A percentile compares a stretch with the other conserved stretches of the same genome.
Conservation (phyloP, 2,113 vertebrate genomes). For the pig (Sus scrofa) region T2T-Sscrofa CM000818.6:60095501-60096000, state of each 20-base stretch:
- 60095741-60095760: too few species aligned
- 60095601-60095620: too few species aligned
- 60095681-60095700: too few species aligned
- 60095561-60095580: background rate
- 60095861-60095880: background rate
- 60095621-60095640: too few species aligned
- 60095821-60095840: background rate
- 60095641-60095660: too few species aligned
- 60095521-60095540: background rate
- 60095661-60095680: too few species aligned
- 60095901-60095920: background rate
- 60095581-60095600: background rate
- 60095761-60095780: background rate
- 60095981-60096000: background rate
- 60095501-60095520: background rate
- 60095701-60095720: too few species aligned
- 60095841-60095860: background rate
- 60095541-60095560: background rate
- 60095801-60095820: background rate
- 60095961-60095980: background rate
- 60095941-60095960: background rate
- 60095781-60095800: background rate
- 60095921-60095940: background rate
- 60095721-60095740: too few species aligned
- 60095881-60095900: background rate